Conservation (phyloP, 2,888 invertebrate species). For the Eueremaeus valkanovi region DNA sequence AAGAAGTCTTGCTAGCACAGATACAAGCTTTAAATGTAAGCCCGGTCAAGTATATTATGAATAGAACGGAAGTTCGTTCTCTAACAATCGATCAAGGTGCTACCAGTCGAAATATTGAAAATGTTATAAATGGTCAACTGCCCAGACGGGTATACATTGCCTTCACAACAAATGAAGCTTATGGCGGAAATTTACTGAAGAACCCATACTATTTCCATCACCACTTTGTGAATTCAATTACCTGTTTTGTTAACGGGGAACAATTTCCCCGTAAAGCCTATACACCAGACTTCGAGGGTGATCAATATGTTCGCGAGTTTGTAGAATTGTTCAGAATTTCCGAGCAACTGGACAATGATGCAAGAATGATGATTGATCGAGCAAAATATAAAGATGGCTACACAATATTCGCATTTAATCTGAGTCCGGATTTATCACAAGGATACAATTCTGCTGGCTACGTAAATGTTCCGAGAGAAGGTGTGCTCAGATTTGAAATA, state of each 20-base stretch:
- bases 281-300: constrained; percentile 4
- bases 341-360: background rate
- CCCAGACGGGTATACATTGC: constrained; percentile 10
- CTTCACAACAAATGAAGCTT: constrained; percentile 3
- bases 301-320: background rate
- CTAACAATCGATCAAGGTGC: background rate
- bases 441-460: constrained; percentile 13
- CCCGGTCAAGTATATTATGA: background rate
- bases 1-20: background rate
- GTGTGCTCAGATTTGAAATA: constrained; percentile 17
- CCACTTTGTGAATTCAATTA: background rate
- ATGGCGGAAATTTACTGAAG: background rate
- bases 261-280: background rate
- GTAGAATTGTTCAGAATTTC: background rate
- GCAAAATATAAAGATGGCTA: background rate
- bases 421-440: constrained; percentile 22
- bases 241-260: constrained; percentile 24
- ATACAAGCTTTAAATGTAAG: background rate
- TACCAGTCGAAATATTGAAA: background rate
- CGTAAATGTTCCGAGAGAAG: background rate
- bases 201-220: constrained; percentile 24
- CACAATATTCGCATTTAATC: constrained; percentile 28
- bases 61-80: background rate
- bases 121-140: constrained; percentile 24
- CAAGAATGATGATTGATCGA: background rate